Conservation (phyloP, 2,113 vertebrate genomes). For the Urocitellus parryii region DNA sequence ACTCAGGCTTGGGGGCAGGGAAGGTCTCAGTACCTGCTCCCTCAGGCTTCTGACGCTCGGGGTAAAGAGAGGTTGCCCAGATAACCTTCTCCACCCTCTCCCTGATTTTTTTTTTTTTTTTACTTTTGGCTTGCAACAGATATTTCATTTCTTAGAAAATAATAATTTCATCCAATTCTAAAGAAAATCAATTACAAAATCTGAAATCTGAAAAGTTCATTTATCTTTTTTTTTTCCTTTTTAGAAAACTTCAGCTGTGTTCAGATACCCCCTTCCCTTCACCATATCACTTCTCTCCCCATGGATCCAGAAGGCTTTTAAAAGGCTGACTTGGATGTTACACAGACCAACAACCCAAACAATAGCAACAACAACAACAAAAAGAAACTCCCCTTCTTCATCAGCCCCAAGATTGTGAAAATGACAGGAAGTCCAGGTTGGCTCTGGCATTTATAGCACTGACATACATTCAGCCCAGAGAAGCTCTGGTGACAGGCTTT, state of each 20-base stretch:
- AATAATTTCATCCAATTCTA: constrained; percentile 27
- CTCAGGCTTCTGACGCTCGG: constrained; percentile 40
- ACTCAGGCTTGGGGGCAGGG: constrained; percentile 65
- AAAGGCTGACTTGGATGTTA: constrained; percentile 61
- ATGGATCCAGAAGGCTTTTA: constrained; percentile 65
- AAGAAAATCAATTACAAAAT: constrained; percentile 68
- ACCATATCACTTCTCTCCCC: constrained; percentile 63
- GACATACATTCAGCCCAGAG: constrained; percentile 78
- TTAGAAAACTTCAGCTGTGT: constrained; percentile 71
- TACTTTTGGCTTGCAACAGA: constrained; percentile 12
- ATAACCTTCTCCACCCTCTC: constrained; percentile 33
- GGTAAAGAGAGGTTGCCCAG: constrained; percentile 34
- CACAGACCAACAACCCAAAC: constrained; percentile 70
- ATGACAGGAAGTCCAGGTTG: constrained; percentile 79
- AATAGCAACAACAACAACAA: constrained; percentile 57
- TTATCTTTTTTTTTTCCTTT: constrained; percentile 73
- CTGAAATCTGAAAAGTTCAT: constrained; percentile 62
- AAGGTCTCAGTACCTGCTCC: constrained; percentile 52
- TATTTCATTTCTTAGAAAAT: constrained; percentile 35
- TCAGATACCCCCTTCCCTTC: constrained; percentile 66
- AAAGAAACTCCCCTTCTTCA: constrained; percentile 63
- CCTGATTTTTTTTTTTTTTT: not conserved
- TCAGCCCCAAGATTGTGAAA: constrained; percentile 73
- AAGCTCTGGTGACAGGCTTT: constrained; percentile 80
- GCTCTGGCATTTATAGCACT: constrained; percentile 81